phyloP scores from a whole-genome alignment of 2,888 invertebrate species.

The Dasysyrphus tricinctus region DNA sequence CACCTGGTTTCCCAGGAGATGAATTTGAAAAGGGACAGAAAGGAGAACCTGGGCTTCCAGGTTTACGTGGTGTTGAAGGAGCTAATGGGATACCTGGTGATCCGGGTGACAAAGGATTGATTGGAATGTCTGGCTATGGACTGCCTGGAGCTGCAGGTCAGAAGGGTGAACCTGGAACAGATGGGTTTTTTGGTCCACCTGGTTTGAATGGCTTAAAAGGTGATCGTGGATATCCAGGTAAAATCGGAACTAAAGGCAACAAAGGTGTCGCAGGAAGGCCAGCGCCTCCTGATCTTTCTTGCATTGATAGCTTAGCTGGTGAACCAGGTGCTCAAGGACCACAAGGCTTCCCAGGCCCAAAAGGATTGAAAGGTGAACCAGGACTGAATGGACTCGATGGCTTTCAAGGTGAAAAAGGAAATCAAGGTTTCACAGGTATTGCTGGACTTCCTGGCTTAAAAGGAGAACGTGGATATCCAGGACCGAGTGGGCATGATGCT shows the following conservation, averaged over 20 bases:
- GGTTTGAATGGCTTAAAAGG: constrained; percentile 86
- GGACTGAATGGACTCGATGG: constrained; percentile 87
- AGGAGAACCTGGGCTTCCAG: constrained; percentile 89
- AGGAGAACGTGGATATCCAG: constrained; percentile 87
- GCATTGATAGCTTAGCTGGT: constrained; percentile 87
- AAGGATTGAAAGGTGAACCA: constrained; percentile 86
- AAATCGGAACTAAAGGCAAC: constrained; percentile 84
- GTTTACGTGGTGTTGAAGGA: constrained; percentile 88
- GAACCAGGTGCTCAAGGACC: constrained; percentile 86
- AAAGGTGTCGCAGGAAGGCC: constrained; percentile 87
- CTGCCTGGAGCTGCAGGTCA: constrained; percentile 85
- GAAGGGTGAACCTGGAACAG: constrained; percentile 90
- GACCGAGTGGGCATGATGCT: constrained; percentile 86
- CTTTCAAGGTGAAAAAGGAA: constrained; percentile 83
- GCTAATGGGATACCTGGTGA: constrained; percentile 87
- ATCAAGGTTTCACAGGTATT: constrained; percentile 88
- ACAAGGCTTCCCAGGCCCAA: constrained; percentile 82
- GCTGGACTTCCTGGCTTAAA: constrained; percentile 86
- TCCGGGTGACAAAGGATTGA: constrained; percentile 88
- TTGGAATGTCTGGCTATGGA: constrained; percentile 88
- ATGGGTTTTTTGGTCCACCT: constrained; percentile 87
- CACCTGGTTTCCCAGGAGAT: constrained; percentile 90
- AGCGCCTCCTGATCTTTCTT: constrained; percentile 87
- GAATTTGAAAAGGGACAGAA: constrained; percentile 93
- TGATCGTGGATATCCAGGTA: constrained; percentile 86